Conservation (phyloP, 1,140 invertebrate species). For the Cherax destructor region DNA sequence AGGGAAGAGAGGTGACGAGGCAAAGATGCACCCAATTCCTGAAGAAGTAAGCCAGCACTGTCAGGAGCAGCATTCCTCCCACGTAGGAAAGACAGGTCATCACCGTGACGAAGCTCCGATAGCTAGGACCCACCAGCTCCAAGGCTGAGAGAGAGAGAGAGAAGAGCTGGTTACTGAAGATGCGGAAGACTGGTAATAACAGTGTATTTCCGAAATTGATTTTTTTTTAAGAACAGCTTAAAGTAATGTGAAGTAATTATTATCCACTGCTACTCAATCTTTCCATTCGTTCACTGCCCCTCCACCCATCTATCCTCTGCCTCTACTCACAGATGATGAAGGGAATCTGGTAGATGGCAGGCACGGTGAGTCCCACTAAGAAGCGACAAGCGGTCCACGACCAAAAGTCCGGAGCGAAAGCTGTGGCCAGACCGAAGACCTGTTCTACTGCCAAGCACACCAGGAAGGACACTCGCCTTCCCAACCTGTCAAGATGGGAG, state of each 20-base stretch:
- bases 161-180: neutral
- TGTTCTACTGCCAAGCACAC: conserved; percentile 86
- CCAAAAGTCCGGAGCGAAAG: conserved; percentile 85
- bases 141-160: conserved; percentile 79
- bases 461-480: conserved; percentile 88
- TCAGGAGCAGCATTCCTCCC: conserved; percentile 86
- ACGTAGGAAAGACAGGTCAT: conserved; percentile 94
- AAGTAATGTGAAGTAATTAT: too few relatives aligned
- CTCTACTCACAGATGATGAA: conserved; percentile 93
- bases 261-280: neutral
- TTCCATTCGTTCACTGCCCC: too few relatives aligned
- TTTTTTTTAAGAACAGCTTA: too few relatives aligned
- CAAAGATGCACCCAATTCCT: conserved; percentile 88
- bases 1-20: conserved; percentile 87
- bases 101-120: conserved; percentile 92
- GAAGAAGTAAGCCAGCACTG: conserved; percentile 86
- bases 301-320: neutral
- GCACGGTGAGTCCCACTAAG: conserved; percentile 90
- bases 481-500: conserved; percentile 78
- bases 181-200: conserved; percentile 15
- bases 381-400: conserved; percentile 86
- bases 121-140: conserved; percentile 91
- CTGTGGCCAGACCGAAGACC: conserved; percentile 85
- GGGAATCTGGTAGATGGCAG: conserved; percentile 95
- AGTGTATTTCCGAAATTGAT: too few relatives aligned